Conservation (phyloP, 2,888 invertebrate species). For the Rhagophthalmus giganteus region DNA sequence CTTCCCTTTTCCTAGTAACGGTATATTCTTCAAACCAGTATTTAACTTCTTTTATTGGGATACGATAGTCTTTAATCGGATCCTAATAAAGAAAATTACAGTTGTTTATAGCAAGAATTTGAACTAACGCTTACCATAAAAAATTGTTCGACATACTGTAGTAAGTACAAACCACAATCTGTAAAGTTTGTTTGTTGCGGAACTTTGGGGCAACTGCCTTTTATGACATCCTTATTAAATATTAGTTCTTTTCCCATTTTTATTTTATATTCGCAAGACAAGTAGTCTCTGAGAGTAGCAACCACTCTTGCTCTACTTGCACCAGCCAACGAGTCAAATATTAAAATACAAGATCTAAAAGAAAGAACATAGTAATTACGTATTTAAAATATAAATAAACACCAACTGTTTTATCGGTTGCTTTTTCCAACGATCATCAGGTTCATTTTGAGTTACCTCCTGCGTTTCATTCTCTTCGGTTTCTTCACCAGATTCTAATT, state of each 20-base stretch:
- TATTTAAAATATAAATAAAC: neutral
- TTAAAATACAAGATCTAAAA: conserved; percentile 84
- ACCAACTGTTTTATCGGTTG: conserved; percentile 70
- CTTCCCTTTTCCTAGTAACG: conserved; percentile 83
- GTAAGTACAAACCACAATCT: conserved; percentile 93
- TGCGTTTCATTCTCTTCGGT: conserved; percentile 52
- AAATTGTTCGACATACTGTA: conserved; percentile 97
- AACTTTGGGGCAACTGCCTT: conserved; percentile 85
- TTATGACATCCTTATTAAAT: conserved; percentile 82
- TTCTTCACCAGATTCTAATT: conserved; percentile 60
- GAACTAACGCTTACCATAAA: conserved; percentile 80
- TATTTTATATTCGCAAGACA: conserved; percentile 82
- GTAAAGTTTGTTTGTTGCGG: conserved; percentile 98
- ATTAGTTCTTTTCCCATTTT: conserved; percentile 66
- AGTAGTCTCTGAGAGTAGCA: conserved; percentile 87
- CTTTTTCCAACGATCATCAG: conserved; percentile 45
- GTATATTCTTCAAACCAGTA: conserved; percentile 87
- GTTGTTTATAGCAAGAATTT: neutral
- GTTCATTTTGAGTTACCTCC: conserved; percentile 30
- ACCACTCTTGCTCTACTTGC: conserved; percentile 82
- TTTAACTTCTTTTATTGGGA: conserved; percentile 80
- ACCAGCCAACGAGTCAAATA: conserved; percentile 91
- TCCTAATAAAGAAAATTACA: conserved; percentile 57
- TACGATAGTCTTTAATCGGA: conserved; percentile 78
- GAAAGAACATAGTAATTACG: conserved; percentile 1